Conservation (phyloP, 1,140 invertebrate species). For the Drosophila mayri region DNA sequence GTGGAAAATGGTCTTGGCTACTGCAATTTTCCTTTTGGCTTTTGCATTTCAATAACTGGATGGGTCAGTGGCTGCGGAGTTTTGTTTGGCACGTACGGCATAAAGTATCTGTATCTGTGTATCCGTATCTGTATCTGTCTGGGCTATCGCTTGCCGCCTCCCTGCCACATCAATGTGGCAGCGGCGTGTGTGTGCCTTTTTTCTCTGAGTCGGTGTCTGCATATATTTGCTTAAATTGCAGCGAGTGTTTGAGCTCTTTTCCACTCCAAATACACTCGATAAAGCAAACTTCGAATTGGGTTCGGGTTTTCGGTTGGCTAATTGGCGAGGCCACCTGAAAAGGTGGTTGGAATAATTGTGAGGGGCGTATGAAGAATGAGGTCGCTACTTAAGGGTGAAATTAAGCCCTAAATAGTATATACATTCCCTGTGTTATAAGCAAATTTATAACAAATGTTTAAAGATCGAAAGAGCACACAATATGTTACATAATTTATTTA, state of each 20-base stretch:
- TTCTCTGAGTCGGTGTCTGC: slow-evolving; percentile 58
- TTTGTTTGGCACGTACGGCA: slow-evolving; percentile 68
- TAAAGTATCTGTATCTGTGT: slow-evolving; percentile 49
- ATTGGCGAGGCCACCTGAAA: slow-evolving; percentile 28
- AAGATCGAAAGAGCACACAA: background rate
- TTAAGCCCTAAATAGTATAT: background rate
- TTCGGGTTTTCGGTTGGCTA: slow-evolving; percentile 32
- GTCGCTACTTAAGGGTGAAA: background rate
- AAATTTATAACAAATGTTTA: background rate
- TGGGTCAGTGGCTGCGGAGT: slow-evolving; percentile 47
- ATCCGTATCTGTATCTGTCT: slow-evolving; percentile 37
- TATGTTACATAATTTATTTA: background rate
- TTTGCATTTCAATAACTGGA: slow-evolving; percentile 73
- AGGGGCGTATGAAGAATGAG: background rate
- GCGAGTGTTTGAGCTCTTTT: slow-evolving; percentile 38
- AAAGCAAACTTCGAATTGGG: slow-evolving; percentile 40
- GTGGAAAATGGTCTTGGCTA: slow-evolving; percentile 63
- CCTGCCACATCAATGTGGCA: slow-evolving; percentile 4
- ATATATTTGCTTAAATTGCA: slow-evolving; percentile 80
- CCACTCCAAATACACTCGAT: slow-evolving; percentile 39
- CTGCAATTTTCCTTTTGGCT: slow-evolving; percentile 58
- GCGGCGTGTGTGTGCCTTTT: slow-evolving; percentile 35
- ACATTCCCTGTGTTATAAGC: background rate
- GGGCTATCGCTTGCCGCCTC: slow-evolving; percentile 52
- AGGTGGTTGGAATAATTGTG: slow-evolving; percentile 29